Conservation (phyloP, 2,797 vertebrate genomes). For the Semaprochilodus insignis region DNA sequence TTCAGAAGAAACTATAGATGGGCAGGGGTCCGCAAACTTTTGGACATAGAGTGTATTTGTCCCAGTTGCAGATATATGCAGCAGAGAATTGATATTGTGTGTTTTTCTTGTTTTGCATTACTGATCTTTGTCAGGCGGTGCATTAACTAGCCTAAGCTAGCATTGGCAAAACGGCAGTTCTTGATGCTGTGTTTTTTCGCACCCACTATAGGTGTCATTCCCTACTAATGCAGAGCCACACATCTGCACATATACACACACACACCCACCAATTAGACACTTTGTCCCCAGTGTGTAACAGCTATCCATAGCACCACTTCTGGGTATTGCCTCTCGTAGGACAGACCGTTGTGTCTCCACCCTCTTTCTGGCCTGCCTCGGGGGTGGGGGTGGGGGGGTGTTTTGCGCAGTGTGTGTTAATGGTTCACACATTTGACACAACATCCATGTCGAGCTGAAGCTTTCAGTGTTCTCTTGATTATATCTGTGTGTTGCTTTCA, state of each 20-base stretch:
- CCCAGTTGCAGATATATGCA: not conserved
- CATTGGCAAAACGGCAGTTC: not conserved
- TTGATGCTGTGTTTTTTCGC: constrained; percentile 32
- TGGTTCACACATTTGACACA: not conserved
- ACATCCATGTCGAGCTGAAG: constrained; percentile 3
- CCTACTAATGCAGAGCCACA: not conserved
- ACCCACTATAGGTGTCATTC: not conserved
- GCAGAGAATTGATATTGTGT: not conserved
- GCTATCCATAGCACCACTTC: constrained; percentile 48
- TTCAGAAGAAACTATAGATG: no score
- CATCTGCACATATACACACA: constrained; percentile 42
- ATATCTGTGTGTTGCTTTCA: constrained; percentile 33
- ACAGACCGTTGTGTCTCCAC: constrained; percentile 26
- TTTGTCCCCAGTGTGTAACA: constrained; percentile 43
- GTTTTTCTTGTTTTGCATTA: not conserved
- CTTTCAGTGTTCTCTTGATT: constrained; percentile 18
- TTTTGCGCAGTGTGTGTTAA: constrained; percentile 30
- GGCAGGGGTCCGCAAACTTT: no score
- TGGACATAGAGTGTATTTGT: no score
- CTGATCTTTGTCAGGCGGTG: not conserved
- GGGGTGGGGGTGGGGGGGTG: not conserved
- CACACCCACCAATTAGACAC: constrained; percentile 46
- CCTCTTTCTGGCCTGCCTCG: constrained; percentile 56
- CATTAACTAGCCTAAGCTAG: not conserved
- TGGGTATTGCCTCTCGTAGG: constrained; percentile 44